These are phyloP conservation scores for Aleiodes testaceus DNA, from an alignment of 2,888 invertebrate species.

Conservation along the genomic window DNA sequence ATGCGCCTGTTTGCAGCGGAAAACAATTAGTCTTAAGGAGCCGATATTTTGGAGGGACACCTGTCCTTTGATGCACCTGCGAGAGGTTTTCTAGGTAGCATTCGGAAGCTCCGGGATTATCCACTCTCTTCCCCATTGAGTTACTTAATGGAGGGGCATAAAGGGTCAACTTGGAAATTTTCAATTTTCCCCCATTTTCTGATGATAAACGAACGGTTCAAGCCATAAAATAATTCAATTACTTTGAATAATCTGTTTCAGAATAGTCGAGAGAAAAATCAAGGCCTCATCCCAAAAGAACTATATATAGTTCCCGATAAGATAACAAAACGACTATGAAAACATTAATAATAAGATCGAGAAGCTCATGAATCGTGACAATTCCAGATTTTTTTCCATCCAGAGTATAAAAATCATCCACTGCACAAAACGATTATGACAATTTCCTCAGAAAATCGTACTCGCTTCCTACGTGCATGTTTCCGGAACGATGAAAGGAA, in stretches of 20 bases:
- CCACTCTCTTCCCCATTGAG: not conserved
- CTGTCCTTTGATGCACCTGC: constrained; percentile 62
- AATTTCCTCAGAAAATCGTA: not conserved
- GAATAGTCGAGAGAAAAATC: constrained; percentile 56
- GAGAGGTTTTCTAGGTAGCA: constrained; percentile 58
- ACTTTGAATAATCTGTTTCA: not conserved
- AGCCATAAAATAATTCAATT: not conserved
- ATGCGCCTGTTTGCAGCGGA: not conserved
- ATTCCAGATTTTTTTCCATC: not conserved
- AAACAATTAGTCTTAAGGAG: not conserved
- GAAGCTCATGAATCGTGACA: not conserved
- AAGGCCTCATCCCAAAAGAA: constrained; percentile 70
- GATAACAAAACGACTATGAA: constrained; percentile 37
- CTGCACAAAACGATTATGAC: no score
- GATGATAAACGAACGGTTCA: no score
- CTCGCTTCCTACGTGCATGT: constrained; percentile 12
- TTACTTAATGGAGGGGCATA: no score
- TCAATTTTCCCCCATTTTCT: no score
- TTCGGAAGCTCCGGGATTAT: constrained; percentile 43
- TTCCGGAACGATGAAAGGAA: no score
- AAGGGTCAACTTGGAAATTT: no score
- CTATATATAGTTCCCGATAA: constrained; percentile 39
- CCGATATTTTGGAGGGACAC: constrained; percentile 62
- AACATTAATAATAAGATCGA: constrained; percentile 16
- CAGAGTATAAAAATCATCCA: not conserved